Evolutionary conservation across 2,888 invertebrate species (phyloP).

Genomic region (Drosophila mimica): DNA sequence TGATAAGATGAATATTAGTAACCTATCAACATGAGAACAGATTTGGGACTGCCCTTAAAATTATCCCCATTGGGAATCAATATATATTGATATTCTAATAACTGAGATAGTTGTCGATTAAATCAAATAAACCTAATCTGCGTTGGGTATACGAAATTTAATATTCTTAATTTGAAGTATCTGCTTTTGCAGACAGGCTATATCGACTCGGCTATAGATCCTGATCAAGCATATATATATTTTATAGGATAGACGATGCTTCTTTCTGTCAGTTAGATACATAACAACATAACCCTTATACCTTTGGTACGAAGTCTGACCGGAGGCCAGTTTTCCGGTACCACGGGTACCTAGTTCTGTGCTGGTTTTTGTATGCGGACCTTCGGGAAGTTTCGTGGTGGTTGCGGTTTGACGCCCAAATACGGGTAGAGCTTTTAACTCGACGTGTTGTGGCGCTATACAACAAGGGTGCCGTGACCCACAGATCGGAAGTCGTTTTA

Average conservation of each 20-base stretch:
- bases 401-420: too few species aligned
- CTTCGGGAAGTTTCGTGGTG: too few species aligned
- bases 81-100: background rate
- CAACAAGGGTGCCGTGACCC: too few species aligned
- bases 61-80: fast-evolving
- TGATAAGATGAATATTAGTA: background rate
- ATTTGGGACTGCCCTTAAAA: background rate
- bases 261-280: background rate
- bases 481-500: too few species aligned
- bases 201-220: background rate
- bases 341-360: too few species aligned
- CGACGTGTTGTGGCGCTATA: too few species aligned
- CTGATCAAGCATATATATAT: background rate
- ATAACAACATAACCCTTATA: background rate
- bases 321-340: too few species aligned
- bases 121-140: background rate
- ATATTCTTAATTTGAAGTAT: background rate
- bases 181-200: too few species aligned
- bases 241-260: background rate
- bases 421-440: too few species aligned
- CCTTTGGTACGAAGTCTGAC: background rate
- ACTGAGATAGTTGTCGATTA: background rate
- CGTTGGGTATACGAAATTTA: background rate
- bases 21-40: background rate
- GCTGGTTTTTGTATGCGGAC: too few species aligned